Base-by-base conservation (phyloP, 2,113 vertebrate species). In the Semnornis frantzii region DNA sequence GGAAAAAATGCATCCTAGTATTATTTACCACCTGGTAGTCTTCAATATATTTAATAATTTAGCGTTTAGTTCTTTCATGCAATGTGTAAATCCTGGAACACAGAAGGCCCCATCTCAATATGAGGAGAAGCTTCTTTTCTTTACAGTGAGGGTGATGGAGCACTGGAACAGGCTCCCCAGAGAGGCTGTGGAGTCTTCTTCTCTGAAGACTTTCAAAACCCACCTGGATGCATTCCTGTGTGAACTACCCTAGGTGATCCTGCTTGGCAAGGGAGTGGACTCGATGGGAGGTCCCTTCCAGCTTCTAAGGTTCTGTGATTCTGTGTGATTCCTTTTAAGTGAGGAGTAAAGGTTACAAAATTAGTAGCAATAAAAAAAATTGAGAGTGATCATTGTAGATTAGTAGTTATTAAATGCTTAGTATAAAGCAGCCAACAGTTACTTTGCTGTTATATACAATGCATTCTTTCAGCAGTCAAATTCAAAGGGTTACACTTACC, bases 401-500 rank as follows among this genome's bases (percentile, higher is more conserved):
- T 42, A 78, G 25, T 24, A 21, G 25, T 58, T 75, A 79, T 64
- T 76, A 72, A 78, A 55, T 68, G 8, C 13, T 57, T 58, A 57
- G 20, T 55, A 48, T 74, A 50, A 91, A 63, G 39, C 20, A 82
- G 31, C 11, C 30, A 79, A 20, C 16, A 18, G 37, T 85, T 79
- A 46, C 21, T 39, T 89, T 63, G 44, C 62, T 73, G 21, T 64
- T 77, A 55, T 10, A 39, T 31, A 17, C 10, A 52, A 19, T n/a
- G 33, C 12, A 13, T 77, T 88, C 25, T 72, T 88, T 68, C 37
- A 72, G 10, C 25, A 23, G 19, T 33, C 54, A 92, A 6, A 90
- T 78, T 44, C 60, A 89, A 96, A 82, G 50, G 62, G 78, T 94
- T 96, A 94, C 81, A 93, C 76, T 59, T 58, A 68, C 50, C 71